Evolutionary conservation across 2,888 invertebrate species (phyloP), one percentile per base, ranked within the genome.

Genomic region (Notodonta dromedarius): DNA sequence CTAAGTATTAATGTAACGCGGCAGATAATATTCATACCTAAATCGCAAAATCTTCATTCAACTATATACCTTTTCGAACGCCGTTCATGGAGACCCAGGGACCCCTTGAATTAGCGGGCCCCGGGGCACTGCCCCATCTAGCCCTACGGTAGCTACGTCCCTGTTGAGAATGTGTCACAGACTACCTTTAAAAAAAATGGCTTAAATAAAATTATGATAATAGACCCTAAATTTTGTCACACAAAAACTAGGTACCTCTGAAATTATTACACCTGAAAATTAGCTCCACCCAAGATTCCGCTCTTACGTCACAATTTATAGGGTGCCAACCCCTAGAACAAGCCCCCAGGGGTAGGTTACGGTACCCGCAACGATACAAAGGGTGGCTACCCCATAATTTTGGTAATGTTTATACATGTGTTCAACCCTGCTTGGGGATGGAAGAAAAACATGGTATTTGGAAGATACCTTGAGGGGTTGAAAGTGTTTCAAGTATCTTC

Each of bases 251-350:
- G 24, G 24, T 24, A 46, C n/a, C 13, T 5, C 46, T 11, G 13
- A 46, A n/a, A 46, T 46, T n/a, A n/a, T 7, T 11, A 44, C 46
- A n/a, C 46, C 46, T 46, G 46, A 13, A 39, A 39, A 54, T 54
- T 14, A 39, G 16, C 55, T 51, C 52, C 44, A 56, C 50, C 59
- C 48, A 60, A 50, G 14, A 66, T 69, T 58, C 48, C 39, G 59
- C 53, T 63, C 65, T 63, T 48, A 63, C 65, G 60, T 57, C 32
- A 65, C 59, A 62, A 61, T 60, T 62, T 61, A 56, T 56, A 58
- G 65, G 65, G 62, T 55, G 24, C 64, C 74, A 65, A 66, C 75
- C 77, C 63, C 53, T 60, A 52, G 77, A 74, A 76, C 75, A 77
- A 66, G 66, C 63, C 75, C 74, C 74, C 14, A 14, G 75, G 76